A percentile compares a stretch with the other conserved stretches of the same genome.
These are phyloP conservation scores for human (Homo sapiens) DNA, from an alignment of 2,113 vertebrate species.

Conservation along the genomic window DNA sequence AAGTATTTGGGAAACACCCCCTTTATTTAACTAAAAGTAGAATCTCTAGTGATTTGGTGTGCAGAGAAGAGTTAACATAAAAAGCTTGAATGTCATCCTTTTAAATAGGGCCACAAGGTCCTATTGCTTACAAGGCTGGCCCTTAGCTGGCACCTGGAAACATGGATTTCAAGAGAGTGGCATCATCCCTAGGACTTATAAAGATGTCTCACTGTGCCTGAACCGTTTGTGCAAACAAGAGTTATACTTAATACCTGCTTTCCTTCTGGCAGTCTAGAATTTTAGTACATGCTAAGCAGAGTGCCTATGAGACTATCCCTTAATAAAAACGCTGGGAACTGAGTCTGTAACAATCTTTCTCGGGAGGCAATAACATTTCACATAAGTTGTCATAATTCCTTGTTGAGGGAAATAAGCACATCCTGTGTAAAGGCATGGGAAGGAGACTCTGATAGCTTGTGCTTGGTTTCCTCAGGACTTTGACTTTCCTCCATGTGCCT, in stretches of 20 bases:
- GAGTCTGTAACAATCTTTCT: background rate
- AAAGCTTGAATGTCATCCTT: background rate
- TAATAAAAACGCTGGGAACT: background rate
- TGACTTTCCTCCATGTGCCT: background rate
- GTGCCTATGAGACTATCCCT: accelerated
- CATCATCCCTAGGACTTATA: background rate
- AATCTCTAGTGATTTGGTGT: background rate
- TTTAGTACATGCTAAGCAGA: background rate
- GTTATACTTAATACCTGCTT: background rate
- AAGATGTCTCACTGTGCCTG: background rate
- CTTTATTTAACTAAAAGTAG: background rate
- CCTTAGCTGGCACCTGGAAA: background rate
- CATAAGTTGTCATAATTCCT: background rate
- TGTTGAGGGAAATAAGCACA: background rate
- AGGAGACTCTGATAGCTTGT: background rate
- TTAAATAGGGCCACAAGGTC: background rate
- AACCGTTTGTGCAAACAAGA: background rate
- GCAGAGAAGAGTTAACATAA: background rate
- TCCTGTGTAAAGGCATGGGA: background rate
- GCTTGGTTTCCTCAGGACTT: background rate
- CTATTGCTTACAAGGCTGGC: background rate
- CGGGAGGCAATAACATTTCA: background rate
- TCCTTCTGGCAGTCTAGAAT: background rate
- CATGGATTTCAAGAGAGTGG: background rate
- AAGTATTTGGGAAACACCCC: background rate